phyloP scores from a whole-genome alignment of 2,797 vertebrate species.

The Muscicapa striata region DNA sequence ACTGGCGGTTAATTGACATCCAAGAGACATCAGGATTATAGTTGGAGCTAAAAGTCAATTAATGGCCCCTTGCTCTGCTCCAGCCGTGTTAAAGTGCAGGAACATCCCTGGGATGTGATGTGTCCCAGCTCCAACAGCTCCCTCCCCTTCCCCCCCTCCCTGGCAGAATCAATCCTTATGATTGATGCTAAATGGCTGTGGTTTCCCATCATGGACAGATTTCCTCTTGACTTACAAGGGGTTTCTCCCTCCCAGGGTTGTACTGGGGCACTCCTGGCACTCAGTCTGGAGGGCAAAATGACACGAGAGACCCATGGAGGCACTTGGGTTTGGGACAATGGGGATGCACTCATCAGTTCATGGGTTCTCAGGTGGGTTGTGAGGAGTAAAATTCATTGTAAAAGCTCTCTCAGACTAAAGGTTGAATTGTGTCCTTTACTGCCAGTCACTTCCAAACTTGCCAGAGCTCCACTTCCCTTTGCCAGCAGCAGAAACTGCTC shows the following conservation, averaged over 20 bases:
- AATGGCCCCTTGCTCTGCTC: slow-evolving; percentile 24
- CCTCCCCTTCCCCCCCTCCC: neutral
- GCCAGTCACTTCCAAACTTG: neutral
- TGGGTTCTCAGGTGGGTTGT: neutral
- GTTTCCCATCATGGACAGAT: neutral
- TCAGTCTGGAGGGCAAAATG: neutral
- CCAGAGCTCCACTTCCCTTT: neutral
- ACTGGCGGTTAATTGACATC: slow-evolving; percentile 48
- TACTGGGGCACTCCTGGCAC: neutral
- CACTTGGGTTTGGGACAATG: neutral
- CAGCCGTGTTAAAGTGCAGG: neutral
- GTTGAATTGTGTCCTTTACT: neutral
- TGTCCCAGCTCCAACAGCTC: neutral
- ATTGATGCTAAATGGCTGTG: neutral
- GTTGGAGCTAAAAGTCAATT: slow-evolving; percentile 61
- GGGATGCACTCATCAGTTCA: neutral
- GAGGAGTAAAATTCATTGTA: neutral
- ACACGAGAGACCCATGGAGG: neutral
- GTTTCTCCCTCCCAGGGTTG: neutral
- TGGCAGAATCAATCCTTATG: neutral
- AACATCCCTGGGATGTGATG: neutral
- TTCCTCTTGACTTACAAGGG: neutral
- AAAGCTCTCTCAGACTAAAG: neutral
- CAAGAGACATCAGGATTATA: slow-evolving; percentile 39
- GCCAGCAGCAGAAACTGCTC: neutral